Percentiles rank a stretch among this genome's conserved stretches.
phyloP scores from a whole-genome alignment of 2,888 invertebrate genomes.

The Tipula helvola region DNA sequence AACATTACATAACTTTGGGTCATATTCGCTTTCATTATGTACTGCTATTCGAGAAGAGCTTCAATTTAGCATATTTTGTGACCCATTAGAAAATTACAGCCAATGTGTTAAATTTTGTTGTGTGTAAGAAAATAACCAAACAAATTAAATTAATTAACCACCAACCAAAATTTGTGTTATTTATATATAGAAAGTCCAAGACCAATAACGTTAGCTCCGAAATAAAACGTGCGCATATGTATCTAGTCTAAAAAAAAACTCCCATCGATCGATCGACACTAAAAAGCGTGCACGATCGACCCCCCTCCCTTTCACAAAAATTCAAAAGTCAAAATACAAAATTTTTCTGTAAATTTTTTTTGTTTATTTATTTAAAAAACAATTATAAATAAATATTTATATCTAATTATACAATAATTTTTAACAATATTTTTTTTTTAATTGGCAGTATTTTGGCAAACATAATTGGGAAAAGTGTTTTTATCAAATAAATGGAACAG shows the following conservation, averaged over 20 bases:
- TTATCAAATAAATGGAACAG: background rate
- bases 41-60: background rate
- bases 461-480: background rate
- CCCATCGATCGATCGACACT: background rate
- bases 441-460: background rate
- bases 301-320: background rate
- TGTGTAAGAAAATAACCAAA: background rate
- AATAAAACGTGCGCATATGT: background rate
- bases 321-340: background rate
- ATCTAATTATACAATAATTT: background rate
- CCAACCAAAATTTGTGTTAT: background rate
- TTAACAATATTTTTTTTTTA: background rate
- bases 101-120: background rate
- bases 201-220: slow-evolving; percentile 5
- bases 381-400: background rate
- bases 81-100: background rate
- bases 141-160: background rate
- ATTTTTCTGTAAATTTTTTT: background rate
- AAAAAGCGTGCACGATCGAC: background rate
- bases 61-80: background rate
- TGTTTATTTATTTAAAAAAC: background rate
- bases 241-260: background rate
- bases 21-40: background rate
- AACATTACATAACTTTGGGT: background rate
- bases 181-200: background rate